phyloP scores from a whole-genome alignment of 2,797 vertebrate species.

The Bryconaethiops microstoma region DNA sequence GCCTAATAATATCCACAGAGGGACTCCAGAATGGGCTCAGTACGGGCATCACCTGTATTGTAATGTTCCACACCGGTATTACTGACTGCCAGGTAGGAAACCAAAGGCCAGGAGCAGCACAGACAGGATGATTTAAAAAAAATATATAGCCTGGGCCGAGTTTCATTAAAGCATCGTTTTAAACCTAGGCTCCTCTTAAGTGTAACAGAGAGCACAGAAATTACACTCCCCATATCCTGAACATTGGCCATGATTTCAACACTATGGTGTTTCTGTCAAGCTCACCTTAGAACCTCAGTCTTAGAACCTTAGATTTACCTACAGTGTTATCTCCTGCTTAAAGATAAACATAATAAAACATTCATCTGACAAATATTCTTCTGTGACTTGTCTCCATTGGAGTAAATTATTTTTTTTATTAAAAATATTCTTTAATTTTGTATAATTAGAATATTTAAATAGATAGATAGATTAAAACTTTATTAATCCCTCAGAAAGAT shows the following conservation, averaged over 20 bases:
- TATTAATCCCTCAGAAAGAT: too few relatives aligned
- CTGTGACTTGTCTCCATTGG: neutral
- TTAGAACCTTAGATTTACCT: neutral
- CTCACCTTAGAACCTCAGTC: neutral
- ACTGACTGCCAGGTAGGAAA: conserved; percentile 30
- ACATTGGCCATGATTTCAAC: neutral
- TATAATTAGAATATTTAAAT: conserved; percentile 51
- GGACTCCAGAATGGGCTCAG: conserved; percentile 34
- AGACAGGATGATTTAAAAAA: conserved; percentile 2
- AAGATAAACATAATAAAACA: neutral
- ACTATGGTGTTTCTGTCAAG: neutral
- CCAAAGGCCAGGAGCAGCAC: conserved; percentile 5
- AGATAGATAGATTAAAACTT: too few relatives aligned
- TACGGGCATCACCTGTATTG: conserved; percentile 44
- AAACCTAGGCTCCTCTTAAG: neutral
- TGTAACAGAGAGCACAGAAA: neutral
- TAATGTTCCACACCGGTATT: conserved; percentile 31
- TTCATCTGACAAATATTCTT: neutral
- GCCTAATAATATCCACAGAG: conserved; percentile 43
- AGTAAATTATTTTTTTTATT: neutral
- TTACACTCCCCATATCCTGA: neutral
- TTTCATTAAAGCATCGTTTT: neutral
- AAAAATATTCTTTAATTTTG: neutral
- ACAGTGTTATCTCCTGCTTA: neutral
- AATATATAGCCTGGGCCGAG: neutral